Evolutionary conservation across 2,113 vertebrate genomes (phyloP), one percentile per base, ranked within the genome.

Genomic region (Verasper variegatus): DNA sequence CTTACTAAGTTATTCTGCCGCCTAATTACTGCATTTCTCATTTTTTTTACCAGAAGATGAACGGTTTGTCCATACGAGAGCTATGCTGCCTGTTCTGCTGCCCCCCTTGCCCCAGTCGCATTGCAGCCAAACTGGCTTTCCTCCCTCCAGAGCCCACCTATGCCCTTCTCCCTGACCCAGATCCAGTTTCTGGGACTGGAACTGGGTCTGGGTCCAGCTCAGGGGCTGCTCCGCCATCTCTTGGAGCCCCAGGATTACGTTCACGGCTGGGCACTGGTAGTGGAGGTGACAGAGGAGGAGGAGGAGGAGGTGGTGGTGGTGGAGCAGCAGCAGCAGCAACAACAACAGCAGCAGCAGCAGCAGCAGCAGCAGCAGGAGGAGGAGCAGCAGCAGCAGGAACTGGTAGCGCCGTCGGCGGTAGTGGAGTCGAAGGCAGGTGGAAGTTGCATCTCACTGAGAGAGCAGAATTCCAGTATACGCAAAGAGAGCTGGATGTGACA

Each of bases 11-110:
- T 64, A 59, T 68, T 26, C 59, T 40, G 2, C 35, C 54, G n/a
- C 11, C 45, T 63, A 68, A 45, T 74, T 60, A 56, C 14, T 76
- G 23, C 4, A 5, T 66, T 6, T 59, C 0, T 37, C 20, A 1
- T 86, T 66, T 68, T 83, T 84, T 82, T 61, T n/a, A 42, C 35
- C 86, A 89, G 91, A 95, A 89, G 84, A 99, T 99, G 97, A 99
- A 99, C 81, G 97, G 98, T 83, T 94, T 99, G 88, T 98, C 97
- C 0, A 92, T 99, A 81, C 96, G 96, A 68, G 97, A 99, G 67
- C 94, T 99, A 82, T 99, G 98, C 92, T 97, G 98, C 92, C 95
- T 99, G n/a, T 99, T 99, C 92, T 99, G 98, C 93, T 99, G 97
- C 89, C 98, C 98, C 0, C 98, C 98, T n/a, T 99, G 97, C 91